Conservation (phyloP, 2,888 invertebrate species). For the Dendrolimus pini region DNA sequence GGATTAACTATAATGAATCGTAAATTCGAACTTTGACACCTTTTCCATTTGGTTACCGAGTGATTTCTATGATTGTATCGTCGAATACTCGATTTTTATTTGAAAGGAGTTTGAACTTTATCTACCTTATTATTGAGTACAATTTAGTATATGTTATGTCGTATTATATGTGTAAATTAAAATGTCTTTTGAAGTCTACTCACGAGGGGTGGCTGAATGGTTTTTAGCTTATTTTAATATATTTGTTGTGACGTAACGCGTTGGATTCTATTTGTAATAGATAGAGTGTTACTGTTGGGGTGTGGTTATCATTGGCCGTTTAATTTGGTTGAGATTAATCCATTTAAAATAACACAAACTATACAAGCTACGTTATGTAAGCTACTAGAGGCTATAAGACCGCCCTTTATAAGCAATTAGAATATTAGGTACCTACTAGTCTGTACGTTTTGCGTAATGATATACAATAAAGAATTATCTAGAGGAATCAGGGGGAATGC, state of each 20-base stretch:
- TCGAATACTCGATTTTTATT: slow-evolving; percentile 7
- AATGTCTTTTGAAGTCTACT: slow-evolving; percentile 48
- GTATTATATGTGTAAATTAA: slow-evolving; percentile 47
- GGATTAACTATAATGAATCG: slow-evolving; percentile 76
- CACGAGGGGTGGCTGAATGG: slow-evolving; percentile 18
- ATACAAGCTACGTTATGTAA: too few relatives aligned
- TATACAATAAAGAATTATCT: too few relatives aligned
- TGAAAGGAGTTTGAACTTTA: slow-evolving; percentile 16
- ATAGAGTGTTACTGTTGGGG: slow-evolving; percentile 17
- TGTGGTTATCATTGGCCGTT: background rate
- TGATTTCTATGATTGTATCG: slow-evolving; percentile 60
- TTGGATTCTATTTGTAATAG: slow-evolving; percentile 42
- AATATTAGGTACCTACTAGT: too few relatives aligned
- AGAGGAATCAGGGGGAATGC: too few relatives aligned
- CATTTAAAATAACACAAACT: too few relatives aligned
- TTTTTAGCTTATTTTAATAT: slow-evolving; percentile 34
- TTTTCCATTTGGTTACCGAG: slow-evolving; percentile 69
- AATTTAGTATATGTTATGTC: slow-evolving; percentile 8
- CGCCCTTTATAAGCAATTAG: too few relatives aligned
- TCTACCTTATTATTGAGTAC: slow-evolving; percentile 11
- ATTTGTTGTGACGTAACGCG: slow-evolving; percentile 53
- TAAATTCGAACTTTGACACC: slow-evolving; percentile 77
- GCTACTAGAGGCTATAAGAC: too few relatives aligned
- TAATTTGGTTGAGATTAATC: background rate
- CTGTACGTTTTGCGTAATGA: too few relatives aligned